phyloP scores from a whole-genome alignment of 2,113 vertebrate genomes.

The Ammodramus savannarum region DNA sequence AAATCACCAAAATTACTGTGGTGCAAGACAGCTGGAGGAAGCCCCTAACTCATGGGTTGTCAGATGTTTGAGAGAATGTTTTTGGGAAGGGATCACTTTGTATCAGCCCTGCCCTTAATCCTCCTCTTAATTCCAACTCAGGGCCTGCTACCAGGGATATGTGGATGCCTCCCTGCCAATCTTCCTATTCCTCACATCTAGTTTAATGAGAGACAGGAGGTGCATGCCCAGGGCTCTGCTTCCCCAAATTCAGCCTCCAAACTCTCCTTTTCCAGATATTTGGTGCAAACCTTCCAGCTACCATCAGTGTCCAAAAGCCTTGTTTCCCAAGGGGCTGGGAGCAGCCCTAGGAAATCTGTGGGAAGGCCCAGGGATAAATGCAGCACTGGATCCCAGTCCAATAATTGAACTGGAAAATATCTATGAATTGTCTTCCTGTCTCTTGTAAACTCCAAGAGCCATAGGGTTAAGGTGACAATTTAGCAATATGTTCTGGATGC shows the following conservation, averaged over 20 bases:
- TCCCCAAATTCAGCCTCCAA: not conserved
- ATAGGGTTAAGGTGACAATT: not conserved
- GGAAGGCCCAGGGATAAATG: not conserved
- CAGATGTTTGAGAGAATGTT: not conserved
- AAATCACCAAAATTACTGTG: not conserved
- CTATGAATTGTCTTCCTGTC: not conserved
- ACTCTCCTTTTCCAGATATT: not conserved
- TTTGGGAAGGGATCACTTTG: not conserved
- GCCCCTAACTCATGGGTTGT: not conserved
- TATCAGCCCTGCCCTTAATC: not conserved
- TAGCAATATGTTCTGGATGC: not conserved
- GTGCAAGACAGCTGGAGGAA: not conserved
- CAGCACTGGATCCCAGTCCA: not conserved
- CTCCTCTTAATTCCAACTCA: not conserved
- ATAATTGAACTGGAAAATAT: not conserved
- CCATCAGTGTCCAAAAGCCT: not conserved
- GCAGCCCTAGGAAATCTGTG: not conserved
- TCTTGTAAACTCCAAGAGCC: not conserved
- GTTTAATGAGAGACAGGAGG: not conserved
- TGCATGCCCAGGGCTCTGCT: not conserved
- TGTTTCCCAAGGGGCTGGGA: not conserved
- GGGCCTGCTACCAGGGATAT: not conserved
- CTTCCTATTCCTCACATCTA: not conserved
- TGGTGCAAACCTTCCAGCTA: fast-evolving
- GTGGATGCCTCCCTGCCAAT: not conserved